A percentile compares a stretch with the other conserved stretches of the same genome.
phyloP scores from a whole-genome alignment of 1,140 invertebrate genomes.

The Akabosia matsudoensis region DNA sequence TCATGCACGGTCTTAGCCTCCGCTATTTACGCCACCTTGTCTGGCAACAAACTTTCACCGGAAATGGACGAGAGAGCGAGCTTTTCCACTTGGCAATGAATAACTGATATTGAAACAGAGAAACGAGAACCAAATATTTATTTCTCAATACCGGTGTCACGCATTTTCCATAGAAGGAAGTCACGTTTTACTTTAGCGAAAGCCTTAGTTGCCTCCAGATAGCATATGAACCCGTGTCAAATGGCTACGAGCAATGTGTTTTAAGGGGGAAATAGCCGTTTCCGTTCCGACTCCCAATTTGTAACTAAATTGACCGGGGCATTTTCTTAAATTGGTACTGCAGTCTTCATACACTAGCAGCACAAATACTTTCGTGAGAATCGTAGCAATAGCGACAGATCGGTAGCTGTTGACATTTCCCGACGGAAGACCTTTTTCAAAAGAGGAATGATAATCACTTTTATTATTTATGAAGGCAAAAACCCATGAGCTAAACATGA shows the following conservation, averaged over 20 bases:
- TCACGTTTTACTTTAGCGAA: neutral
- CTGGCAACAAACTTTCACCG: neutral
- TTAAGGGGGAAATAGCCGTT: neutral
- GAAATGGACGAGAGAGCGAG: neutral
- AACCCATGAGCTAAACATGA: neutral
- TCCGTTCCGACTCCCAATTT: conserved; percentile 10
- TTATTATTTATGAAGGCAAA: neutral
- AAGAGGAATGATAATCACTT: neutral
- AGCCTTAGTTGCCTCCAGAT: neutral
- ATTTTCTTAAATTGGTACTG: no score
- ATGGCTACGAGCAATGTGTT: neutral
- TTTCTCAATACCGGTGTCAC: neutral
- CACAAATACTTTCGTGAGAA: conserved; percentile 14
- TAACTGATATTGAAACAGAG: neutral
- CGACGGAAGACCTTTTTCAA: neutral
- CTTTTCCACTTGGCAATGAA: neutral
- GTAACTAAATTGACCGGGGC: neutral
- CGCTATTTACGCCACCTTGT: neutral
- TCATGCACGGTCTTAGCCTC: neutral
- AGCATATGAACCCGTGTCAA: neutral
- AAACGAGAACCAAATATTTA: neutral
- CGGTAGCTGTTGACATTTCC: neutral
- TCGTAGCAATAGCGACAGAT: neutral
- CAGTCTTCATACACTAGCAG: neutral
- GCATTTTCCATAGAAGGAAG: neutral